A percentile compares a stretch with the other conserved stretches of the same genome.
Conservation (phyloP, 2,888 invertebrate species). For the Phengaris arion region DNA sequence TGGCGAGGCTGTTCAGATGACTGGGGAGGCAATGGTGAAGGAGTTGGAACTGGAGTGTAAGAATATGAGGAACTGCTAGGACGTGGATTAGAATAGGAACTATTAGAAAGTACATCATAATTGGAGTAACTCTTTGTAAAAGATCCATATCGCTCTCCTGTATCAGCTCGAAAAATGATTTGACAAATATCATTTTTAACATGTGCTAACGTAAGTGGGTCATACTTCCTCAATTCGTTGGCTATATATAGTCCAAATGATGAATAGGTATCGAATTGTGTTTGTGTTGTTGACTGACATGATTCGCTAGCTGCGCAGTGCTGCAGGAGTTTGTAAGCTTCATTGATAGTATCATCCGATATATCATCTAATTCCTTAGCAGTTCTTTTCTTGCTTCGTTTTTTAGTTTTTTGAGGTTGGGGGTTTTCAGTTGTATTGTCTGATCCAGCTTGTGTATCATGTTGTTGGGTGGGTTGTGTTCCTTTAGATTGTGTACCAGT, state of each 20-base stretch:
- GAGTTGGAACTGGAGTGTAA: not conserved
- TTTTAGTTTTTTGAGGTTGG: conserved; percentile 11
- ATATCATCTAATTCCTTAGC: conserved; percentile 30
- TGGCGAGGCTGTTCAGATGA: conserved; percentile 10
- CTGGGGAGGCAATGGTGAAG: not conserved
- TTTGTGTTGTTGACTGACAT: conserved; percentile 31
- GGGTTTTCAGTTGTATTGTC: no score
- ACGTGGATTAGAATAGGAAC: not conserved
- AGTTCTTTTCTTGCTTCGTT: conserved; percentile 29
- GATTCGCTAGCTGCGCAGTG: conserved; percentile 33
- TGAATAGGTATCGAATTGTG: conserved; percentile 30
- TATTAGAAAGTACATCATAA: no score
- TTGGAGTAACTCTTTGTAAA: not conserved
- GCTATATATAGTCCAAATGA: conserved; percentile 36
- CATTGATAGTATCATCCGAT: conserved; percentile 34
- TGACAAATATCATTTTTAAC: conserved; percentile 20
- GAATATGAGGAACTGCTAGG: not conserved
- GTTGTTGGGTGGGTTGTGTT: not conserved
- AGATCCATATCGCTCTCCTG: conserved; percentile 12
- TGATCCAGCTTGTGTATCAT: not conserved
- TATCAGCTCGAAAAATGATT: conserved; percentile 27
- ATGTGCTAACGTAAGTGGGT: conserved; percentile 28
- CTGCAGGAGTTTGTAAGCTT: conserved; percentile 15
- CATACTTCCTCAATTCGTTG: conserved; percentile 35
- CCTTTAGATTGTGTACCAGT: no score